A percentile compares a stretch with the other conserved stretches of the same genome.
Evolutionary conservation across 2,888 invertebrate species (phyloP).

Genomic region (Hyposoter didymator): DNA sequence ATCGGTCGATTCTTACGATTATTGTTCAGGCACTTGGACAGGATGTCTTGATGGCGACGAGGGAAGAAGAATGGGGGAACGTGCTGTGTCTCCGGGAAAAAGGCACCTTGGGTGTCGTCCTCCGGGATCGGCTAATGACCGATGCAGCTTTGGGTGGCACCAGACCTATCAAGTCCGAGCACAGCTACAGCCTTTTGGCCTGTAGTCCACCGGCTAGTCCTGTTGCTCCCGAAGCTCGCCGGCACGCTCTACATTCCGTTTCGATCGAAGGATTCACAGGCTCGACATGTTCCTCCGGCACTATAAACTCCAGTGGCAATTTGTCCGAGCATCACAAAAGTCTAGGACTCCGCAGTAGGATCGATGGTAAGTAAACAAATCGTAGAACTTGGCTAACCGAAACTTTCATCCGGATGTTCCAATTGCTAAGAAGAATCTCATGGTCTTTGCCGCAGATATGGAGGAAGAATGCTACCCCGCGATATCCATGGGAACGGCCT

Average conservation of each 20-base stretch:
- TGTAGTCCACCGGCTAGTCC: constrained; percentile 80
- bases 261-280: constrained; percentile 68
- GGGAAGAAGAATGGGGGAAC: constrained; percentile 88
- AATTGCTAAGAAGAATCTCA: not conserved
- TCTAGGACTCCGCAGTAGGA: constrained; percentile 74
- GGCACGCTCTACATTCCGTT: constrained; percentile 72
- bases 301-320: constrained; percentile 65
- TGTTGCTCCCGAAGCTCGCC: constrained; percentile 74
- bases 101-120: constrained; percentile 87
- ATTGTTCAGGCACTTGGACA: constrained; percentile 87
- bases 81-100: constrained; percentile 86
- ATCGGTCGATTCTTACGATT: not conserved
- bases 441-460: constrained; percentile 87
- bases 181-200: constrained; percentile 91
- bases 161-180: constrained; percentile 95
- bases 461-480: constrained; percentile 95
- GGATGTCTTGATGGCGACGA: constrained; percentile 85
- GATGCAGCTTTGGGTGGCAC: constrained; percentile 91
- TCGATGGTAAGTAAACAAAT: constrained; percentile 75
- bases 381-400: not conserved
- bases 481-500: constrained; percentile 89
- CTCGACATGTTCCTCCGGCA: constrained; percentile 67
- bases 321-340: constrained; percentile 75
- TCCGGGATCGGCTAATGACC: constrained; percentile 95
- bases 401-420: not conserved